phyloP scores from a whole-genome alignment of 1,140 invertebrate genomes.

The Drosophila willistoni region DNA sequence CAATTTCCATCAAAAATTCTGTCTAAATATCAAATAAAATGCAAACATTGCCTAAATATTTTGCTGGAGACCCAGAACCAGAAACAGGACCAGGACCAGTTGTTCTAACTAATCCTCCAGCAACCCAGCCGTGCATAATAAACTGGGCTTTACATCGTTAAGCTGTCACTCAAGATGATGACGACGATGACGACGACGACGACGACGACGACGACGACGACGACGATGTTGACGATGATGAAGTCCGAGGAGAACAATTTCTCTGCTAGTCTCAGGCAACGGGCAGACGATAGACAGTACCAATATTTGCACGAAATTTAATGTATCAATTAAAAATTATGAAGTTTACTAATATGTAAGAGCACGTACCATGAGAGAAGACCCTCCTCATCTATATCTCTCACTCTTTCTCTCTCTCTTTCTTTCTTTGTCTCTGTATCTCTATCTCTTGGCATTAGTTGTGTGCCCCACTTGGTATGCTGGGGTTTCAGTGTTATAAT shows the following conservation, averaged over 20 bases:
- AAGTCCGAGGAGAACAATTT: not conserved
- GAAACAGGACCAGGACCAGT: not conserved
- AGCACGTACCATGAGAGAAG: slow-evolving; percentile 68
- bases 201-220: too few species aligned
- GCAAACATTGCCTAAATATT: slow-evolving; percentile 44
- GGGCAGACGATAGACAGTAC: slow-evolving; percentile 21
- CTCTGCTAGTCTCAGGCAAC: not conserved
- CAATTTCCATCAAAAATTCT: not conserved
- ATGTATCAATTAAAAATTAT: slow-evolving; percentile 84
- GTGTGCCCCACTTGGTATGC: slow-evolving; percentile 67
- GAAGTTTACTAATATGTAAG: slow-evolving; percentile 83
- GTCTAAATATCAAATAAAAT: slow-evolving; percentile 5
- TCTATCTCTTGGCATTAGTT: slow-evolving; percentile 51
- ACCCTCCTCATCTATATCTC: not conserved
- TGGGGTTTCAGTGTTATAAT: slow-evolving; percentile 22
- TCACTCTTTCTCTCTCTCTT: not conserved
- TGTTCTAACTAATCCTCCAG: slow-evolving; percentile 52
- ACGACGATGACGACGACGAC: not conserved
- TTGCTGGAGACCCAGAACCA: not conserved
- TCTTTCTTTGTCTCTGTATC: not conserved
- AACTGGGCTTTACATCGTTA: slow-evolving; percentile 76
- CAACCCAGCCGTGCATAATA: slow-evolving; percentile 66
- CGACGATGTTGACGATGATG: not conserved
- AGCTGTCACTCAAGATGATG: slow-evolving; percentile 73
- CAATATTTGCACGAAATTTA: slow-evolving; percentile 81